These are phyloP conservation scores for Aramus guarauna DNA, from an alignment of 2,113 vertebrate species.

Conservation along the genomic window DNA sequence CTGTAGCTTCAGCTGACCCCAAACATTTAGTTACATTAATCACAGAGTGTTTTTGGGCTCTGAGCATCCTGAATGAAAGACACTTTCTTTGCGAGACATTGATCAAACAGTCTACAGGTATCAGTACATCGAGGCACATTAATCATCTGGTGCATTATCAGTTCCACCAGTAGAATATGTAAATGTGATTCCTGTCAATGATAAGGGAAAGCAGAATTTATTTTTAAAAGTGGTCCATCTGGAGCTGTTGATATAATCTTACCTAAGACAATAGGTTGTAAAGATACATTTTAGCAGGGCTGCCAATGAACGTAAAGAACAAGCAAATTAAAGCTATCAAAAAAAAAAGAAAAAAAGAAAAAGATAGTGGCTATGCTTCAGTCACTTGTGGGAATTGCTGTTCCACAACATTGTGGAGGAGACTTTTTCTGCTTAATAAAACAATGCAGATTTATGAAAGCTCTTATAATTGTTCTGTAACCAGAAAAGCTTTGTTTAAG, in stretches of 20 bases:
- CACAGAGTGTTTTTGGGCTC: slow-evolving; percentile 80
- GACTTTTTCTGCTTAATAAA: slow-evolving; percentile 34
- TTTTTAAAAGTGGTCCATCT: slow-evolving; percentile 88
- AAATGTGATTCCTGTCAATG: slow-evolving; percentile 95
- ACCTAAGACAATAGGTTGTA: slow-evolving; percentile 79
- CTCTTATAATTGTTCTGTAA: neutral
- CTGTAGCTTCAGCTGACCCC: slow-evolving; percentile 78
- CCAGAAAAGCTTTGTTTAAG: slow-evolving; percentile 16
- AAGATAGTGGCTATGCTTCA: neutral
- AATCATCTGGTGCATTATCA: slow-evolving; percentile 92
- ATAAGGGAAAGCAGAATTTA: slow-evolving; percentile 91
- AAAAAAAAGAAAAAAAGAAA: neutral
- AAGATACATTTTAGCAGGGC: slow-evolving; percentile 75
- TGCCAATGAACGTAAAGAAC: slow-evolving; percentile 69
- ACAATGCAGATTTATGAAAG: slow-evolving; percentile 18
- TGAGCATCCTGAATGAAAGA: slow-evolving; percentile 86
- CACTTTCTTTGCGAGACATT: slow-evolving; percentile 87
- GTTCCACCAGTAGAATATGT: slow-evolving; percentile 90
- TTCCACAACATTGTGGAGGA: neutral
- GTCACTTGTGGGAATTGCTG: neutral
- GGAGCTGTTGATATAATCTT: slow-evolving; percentile 78
- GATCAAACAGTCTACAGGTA: slow-evolving; percentile 91
- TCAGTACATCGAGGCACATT: slow-evolving; percentile 93
- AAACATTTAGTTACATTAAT: slow-evolving; percentile 97
- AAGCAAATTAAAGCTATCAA: slow-evolving; percentile 67